Base-by-base conservation (phyloP, 2,113 vertebrate genomes). In the Oenanthe melanoleuca region DNA sequence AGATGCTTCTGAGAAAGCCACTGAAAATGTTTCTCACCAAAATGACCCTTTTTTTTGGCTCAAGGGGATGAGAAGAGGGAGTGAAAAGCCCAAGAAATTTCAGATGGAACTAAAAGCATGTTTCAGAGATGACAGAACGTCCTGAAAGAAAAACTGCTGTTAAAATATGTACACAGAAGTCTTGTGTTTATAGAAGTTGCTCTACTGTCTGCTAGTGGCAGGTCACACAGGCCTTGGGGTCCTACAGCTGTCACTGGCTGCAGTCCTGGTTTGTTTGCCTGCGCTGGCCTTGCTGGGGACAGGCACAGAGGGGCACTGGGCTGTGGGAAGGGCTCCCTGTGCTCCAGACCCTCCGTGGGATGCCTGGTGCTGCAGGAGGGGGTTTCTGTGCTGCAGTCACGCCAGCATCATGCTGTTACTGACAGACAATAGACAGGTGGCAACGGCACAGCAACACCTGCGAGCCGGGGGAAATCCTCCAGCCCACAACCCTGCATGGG, bases 141-240 rank as follows among this genome's bases (percentile, higher is more conserved):
- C 70, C 88, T 80, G 79, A 61, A 93, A 86, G 42, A 33, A 88
- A 92, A 92, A 92, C 66, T 45, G 40, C 28, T 18, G 59, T 47
- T 86, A 69, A 93, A 82, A 83, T 84, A 80, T 23, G 29, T 88
- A 86, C 64, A 66, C 88, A 80, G 67, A 78, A 94, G 65, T 28
- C 88, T 66, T 66, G 47, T 67, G 75, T 86, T 94, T 93, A 75
- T 19, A 49, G 49, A 90, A 55, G 52, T 63, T 55, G 12, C 70
- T 86, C 86, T 55, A 11, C 60, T 29, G 38, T 80, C 75, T 93
- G 86, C 80, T 80, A 77, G 75, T 1, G 4, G 53, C 2, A 4
- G 34, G 50, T 92, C 75, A 88, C 18, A 90, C 82, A 83, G 60
- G 55, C 92, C 64, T 86, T 63, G 86, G 78, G 83, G 67, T 70